Evolutionary conservation across 2,888 invertebrate genomes (phyloP), one percentile per base, ranked within the genome.

Genomic region (Aphidius colemani): DNA sequence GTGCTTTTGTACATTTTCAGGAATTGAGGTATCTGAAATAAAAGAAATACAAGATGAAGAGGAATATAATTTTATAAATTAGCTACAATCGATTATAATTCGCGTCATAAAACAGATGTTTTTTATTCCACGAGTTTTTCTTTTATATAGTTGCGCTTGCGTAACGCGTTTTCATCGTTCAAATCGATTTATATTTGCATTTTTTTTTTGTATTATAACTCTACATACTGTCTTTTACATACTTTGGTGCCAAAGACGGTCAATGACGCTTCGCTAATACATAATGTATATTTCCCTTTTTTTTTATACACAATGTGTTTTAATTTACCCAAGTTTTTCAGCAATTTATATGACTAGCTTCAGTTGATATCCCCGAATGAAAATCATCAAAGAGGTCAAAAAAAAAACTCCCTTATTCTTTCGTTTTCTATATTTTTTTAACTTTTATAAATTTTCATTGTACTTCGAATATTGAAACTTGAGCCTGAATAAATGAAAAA

Each of bases 1-100:
- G 30, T 30, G 5, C 5, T 30, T 44, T n/a, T 56, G 13, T 30
- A 56, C 50, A 11, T 59, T 59, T 63, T 57, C 56, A 57, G 56
- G 30, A 9, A 46, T 30, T n/a, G 30, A 56, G 44, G 46, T 53
- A 40, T 13, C 48, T 63, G 5, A 58, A 49, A 43, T 30, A n/a
- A 48, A 64, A 45, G 45, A 13, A 50, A 57, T 18, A 53, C 48
- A 48, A 57, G 57, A 48, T 43, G 30, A 30, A 30, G 30, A 30
- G 30, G 48, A 57, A 43, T 65, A 60, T 61, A 61, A 65, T 65
- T 65, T 57, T 53, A 30, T 30, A 53, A 57, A 65, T 65, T 61
- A 46, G 43, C 39, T 57, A 60, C 39, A 57, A 58, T 65, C 65
- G 65, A 65, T 65, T 48, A 65, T 58, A 61, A 65, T 65, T 65